These are phyloP conservation scores for Austrofundulus limnaeus DNA, from an alignment of 2,113 vertebrate genomes.

Conservation along the genomic window DNA sequence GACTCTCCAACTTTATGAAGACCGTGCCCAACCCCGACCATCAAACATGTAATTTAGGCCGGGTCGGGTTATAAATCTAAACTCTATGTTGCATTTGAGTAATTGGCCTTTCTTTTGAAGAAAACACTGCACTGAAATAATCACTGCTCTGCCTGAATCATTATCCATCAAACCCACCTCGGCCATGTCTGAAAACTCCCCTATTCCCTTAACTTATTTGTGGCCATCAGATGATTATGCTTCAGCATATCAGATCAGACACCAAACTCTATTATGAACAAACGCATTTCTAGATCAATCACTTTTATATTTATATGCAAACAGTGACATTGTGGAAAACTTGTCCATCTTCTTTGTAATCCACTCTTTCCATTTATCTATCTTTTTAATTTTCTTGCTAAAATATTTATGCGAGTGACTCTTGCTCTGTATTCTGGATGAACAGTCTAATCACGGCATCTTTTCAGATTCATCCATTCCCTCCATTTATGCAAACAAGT, in stretches of 20 bases:
- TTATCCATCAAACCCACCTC: slow-evolving; percentile 33
- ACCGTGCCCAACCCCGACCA: too few species aligned
- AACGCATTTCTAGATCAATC: slow-evolving; percentile 30
- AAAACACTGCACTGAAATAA: not conserved
- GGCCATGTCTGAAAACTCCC: slow-evolving; percentile 21
- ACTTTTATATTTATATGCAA: slow-evolving; percentile 23
- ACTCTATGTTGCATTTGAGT: slow-evolving; percentile 6
- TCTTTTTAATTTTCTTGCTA: slow-evolving; percentile 46
- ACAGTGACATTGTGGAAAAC: not conserved
- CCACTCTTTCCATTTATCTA: slow-evolving; percentile 29
- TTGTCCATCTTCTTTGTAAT: not conserved
- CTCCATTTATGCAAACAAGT: slow-evolving; percentile 53
- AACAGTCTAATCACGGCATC: slow-evolving; percentile 60
- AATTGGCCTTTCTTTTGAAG: slow-evolving; percentile 2
- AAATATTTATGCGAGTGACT: slow-evolving; percentile 30
- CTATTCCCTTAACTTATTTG: slow-evolving; percentile 41
- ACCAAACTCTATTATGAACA: slow-evolving; percentile 19
- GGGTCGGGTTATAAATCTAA: too few species aligned
- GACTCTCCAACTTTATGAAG: too few species aligned
- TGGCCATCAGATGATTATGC: slow-evolving; percentile 23
- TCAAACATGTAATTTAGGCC: too few species aligned
- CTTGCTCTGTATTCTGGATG: slow-evolving; percentile 44
- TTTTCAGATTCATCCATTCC: slow-evolving; percentile 56
- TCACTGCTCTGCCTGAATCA: slow-evolving; percentile 8
- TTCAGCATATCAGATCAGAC: slow-evolving; percentile 33